Evolutionary conservation across 2,888 invertebrate genomes (phyloP).

Genomic region (Pyrochroa serraticornis): DNA sequence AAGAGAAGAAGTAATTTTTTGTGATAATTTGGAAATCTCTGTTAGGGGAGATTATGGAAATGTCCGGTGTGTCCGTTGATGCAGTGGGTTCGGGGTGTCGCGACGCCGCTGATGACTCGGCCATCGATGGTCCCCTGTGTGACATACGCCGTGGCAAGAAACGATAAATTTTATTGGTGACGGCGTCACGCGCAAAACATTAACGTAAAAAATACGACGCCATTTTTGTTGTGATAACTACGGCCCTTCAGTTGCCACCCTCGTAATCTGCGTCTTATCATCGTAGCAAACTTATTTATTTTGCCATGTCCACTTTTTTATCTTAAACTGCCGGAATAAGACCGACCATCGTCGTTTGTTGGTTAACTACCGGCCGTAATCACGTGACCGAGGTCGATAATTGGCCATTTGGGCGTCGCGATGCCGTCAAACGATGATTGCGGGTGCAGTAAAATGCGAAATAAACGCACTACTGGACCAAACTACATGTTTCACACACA

Average conservation of each 20-base stretch:
- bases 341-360: too few species aligned
- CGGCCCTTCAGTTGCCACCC: slow-evolving; percentile 28
- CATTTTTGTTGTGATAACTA: slow-evolving; percentile 45
- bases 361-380: neutral
- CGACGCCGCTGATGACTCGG: neutral
- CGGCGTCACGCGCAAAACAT: slow-evolving; percentile 47
- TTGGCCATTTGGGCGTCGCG: too few species aligned
- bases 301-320: slow-evolving; percentile 21
- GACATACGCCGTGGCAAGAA: slow-evolving; percentile 42
- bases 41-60: too few species aligned
- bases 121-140: slow-evolving; percentile 33
- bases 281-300: slow-evolving; percentile 22
- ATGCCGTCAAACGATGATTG: too few species aligned
- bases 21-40: too few species aligned
- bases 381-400: slow-evolving; percentile 4
- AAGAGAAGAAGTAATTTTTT: too few species aligned
- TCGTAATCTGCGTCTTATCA: slow-evolving; percentile 38
- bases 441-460: too few species aligned
- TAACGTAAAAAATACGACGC: slow-evolving; percentile 46
- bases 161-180: slow-evolving; percentile 45
- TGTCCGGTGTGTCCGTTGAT: too few species aligned
- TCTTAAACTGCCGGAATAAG: slow-evolving; percentile 13
- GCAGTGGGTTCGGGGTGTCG: neutral
- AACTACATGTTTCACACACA: too few species aligned
- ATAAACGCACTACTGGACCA: too few species aligned